Base-by-base conservation (phyloP, 2,888 invertebrate species). In the Didymodactylos carnosus region DNA sequence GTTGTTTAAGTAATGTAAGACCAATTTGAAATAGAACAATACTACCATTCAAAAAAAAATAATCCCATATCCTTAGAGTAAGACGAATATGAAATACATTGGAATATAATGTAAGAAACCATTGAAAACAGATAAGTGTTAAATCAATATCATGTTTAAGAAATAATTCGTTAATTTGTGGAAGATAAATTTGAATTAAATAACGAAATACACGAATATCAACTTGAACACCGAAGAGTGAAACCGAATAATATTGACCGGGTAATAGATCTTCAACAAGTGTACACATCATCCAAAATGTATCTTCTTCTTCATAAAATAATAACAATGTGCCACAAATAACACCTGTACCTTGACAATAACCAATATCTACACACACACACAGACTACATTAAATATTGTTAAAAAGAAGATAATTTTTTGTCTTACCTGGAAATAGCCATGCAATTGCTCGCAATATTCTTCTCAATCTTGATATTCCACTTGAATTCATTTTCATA, bases 281-380 rank as follows among this genome's bases (percentile, higher is more conserved):
- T 7, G 94, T 91, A 78, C 93, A 91, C 91, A 97, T 92, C 85
- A 95, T 90, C 98, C 98, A 98, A 86, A 98, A 98, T 51, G 92
- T 90, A 84, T 94, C 94, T 84, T 98, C 97, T 85, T 98, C 98
- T 83, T 97, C 95, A 86, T 97, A 88, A 76, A 98, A 88, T 11
- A 99, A 86, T 76, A 98, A 85, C 71, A 98, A 85, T 49, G 91
- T 92, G 23, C 94, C 94, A 39, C 91, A 94, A 82, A 98, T 94
- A 77, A 25, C 49, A 8, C 70, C 72, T 51, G 69, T 71, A 25
- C 71, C 69, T 77, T 83, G 83, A 76, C 83, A 83, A 78, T 83
- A 83, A 5, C 83, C 83, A 46, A 83, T 83, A 76, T 62, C 62
- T 62, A 62, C 29, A 62, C 29, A 2, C 1, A n/a, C 5, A 3